Base-by-base conservation (phyloP, 2,888 invertebrate species). In the Drosophila ezoana region DNA sequence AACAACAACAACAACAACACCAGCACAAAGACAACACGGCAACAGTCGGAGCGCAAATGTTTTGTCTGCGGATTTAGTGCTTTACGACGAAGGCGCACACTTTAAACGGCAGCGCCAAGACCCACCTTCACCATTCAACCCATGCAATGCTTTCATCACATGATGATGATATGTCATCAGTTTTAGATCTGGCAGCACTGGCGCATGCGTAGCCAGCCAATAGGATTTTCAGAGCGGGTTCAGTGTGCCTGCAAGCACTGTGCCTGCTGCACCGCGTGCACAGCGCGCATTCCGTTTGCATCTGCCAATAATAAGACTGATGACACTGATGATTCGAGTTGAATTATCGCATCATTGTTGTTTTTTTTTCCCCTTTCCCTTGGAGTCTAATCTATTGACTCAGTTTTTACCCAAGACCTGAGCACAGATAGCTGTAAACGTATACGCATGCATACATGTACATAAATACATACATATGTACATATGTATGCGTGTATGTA, bases 31-130 rank as follows among this genome's bases (percentile, higher is more conserved):
- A 23, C 54, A 44, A 44, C 40, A 66, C 53, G 38, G 32, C 48
- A 51, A 49, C 58, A 53, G 72, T 35, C 69, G 58, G 45, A 45
- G 20, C 62, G 70, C 59, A 81, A 74, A 72, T 75, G 64, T 69
- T 83, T 79, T 87, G 87, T 86, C 81, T 72, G 64, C 60, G 81
- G 81, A 81, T 74, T 84, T 81, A 84, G 77, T 81, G 81, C 84
- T 84, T 84, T 84, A 84, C 73, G 79, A 77, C 52, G 63, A 28
- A 74, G 81, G 72, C 71, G 69, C 72, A 74, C 70, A 78, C 75
- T 77, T 76, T 32, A 54, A 70, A 66, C 60, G 59, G 53, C 62
- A 63, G 33, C 56, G 45, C 54, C 54, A 44, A 63, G 43, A 63
- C 60, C 60, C 48, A 51, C 45, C 56, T 41, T 28, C 53, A 35